Base-by-base conservation (phyloP, 35 echinoderm and acorn worm species). In the Ptychodera flava region DNA sequence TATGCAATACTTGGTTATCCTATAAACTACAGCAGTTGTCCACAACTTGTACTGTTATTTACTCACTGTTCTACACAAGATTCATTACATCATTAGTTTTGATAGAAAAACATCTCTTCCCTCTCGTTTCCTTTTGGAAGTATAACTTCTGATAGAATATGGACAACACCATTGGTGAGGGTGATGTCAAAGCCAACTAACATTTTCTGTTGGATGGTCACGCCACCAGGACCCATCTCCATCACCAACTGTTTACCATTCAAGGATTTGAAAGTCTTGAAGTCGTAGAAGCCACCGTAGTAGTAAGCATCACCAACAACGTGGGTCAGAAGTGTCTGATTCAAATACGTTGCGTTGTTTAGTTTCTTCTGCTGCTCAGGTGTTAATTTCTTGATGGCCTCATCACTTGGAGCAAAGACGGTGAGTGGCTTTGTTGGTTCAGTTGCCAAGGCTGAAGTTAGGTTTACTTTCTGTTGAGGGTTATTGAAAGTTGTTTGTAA, bases 101-200 rank as follows among this genome's bases (percentile, higher is more conserved):
- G n/a, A n/a, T n/a, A n/a, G n/a, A n/a, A n/a, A n/a, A n/a, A n/a
- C n/a, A n/a, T 64, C 6, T 64, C 22, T 64, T 64, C 45, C 22
- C 6, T 64, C 6, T 64, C 45, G 22, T 64, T 22, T 64, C 22
- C 22, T 22, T 64, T 64, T 64, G 90, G 90, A 16, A 92, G 83
- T 76, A 92, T 82, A 14, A 92, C 90, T 2, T 76, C 90, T 14
- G 81, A 37, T 38, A 92, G 34, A 78, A 88, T 81, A 92, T 92
- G 86, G 1, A 92, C 80, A 0, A 92, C 90, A 31, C 90, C 90
- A 78, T 92, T 92, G 0, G 81, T 79, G 1, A 92, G 85, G 2
- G 90, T 92, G 34, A 53, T 92, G 35, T 92, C 90, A 30, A 78
- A 33, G 16, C 79, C 34, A 1, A 37, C 14, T 14, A 92, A 15